These are phyloP conservation scores for Syritta pipiens DNA, from an alignment of 2,888 invertebrate species.

Conservation along the genomic window DNA sequence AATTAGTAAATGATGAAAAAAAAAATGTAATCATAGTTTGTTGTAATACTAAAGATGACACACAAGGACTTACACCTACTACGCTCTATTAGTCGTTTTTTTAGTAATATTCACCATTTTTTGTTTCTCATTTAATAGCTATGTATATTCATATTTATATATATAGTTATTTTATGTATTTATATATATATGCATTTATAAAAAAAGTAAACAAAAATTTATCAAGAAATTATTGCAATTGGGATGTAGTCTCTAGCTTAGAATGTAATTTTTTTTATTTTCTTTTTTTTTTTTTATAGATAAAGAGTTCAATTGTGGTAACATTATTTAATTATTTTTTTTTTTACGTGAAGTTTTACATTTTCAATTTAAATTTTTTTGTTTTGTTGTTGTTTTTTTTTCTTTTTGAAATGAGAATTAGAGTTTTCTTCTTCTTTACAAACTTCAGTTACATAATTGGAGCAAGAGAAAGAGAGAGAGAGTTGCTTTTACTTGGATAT, in stretches of 20 bases:
- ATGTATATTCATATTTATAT: slow-evolving; percentile 13
- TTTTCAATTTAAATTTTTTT: slow-evolving; percentile 34
- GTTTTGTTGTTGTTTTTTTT: not conserved
- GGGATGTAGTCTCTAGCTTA: slow-evolving; percentile 57
- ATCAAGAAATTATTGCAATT: slow-evolving; percentile 65
- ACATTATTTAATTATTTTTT: slow-evolving; percentile 42
- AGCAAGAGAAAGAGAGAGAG: no score
- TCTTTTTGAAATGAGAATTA: not conserved
- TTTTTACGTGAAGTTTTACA: slow-evolving; percentile 23
- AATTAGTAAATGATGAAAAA: slow-evolving; percentile 34
- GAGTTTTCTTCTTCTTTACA: not conserved
- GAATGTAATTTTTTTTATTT: slow-evolving; percentile 43
- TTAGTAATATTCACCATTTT: slow-evolving; percentile 38
- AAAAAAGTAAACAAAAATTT: slow-evolving; percentile 39
- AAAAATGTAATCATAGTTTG: slow-evolving; percentile 22
- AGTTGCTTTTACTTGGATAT: slow-evolving; percentile 10
- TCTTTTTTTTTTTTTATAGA: slow-evolving; percentile 35
- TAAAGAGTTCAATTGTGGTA: slow-evolving; percentile 46
- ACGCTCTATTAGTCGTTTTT: slow-evolving; percentile 44
- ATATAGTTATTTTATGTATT: slow-evolving; percentile 3
- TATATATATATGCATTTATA: slow-evolving; percentile 35
- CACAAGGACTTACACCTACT: slow-evolving; percentile 59
- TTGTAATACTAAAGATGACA: slow-evolving; percentile 66
- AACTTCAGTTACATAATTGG: no score
- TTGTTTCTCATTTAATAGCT: slow-evolving; percentile 36